Percentiles rank a stretch among this genome's conserved stretches.
Conservation (phyloP, 2,888 invertebrate genomes). For the Drosophila nr. perissopoda region DNA sequence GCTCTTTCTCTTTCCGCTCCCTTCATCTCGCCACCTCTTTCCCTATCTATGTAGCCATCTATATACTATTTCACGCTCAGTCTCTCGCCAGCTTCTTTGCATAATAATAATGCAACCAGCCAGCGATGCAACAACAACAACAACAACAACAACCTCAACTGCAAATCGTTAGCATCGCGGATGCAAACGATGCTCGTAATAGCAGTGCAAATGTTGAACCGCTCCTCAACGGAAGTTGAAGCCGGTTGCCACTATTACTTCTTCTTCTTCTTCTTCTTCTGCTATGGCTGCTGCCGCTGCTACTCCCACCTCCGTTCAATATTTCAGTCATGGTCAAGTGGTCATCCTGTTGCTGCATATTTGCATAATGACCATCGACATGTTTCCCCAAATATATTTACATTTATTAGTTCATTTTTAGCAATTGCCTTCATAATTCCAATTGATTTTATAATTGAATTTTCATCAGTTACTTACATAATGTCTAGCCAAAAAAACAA, state of each 20-base stretch:
- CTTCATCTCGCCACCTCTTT: conserved; percentile 5
- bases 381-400: conserved; percentile 20
- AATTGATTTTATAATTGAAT: conserved; percentile 44
- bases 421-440: conserved; percentile 5
- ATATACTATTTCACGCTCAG: conserved; percentile 54
- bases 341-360: conserved; percentile 45
- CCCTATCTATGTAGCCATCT: conserved; percentile 20
- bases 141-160: conserved; percentile 6
- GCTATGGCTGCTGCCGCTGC: conserved; percentile 6
- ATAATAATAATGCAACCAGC: conserved; percentile 72
- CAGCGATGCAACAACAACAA: conserved; percentile 28
- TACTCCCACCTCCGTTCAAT: conserved; percentile 45
- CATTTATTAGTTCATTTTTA: not conserved
- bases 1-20: not conserved
- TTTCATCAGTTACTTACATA: conserved; percentile 30
- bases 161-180: conserved; percentile 39
- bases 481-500: conserved; percentile 12
- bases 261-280: not conserved
- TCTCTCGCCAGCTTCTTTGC: conserved; percentile 67
- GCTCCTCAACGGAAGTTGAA: conserved; percentile 55
- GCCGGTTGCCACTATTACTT: conserved; percentile 39
- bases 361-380: conserved; percentile 22
- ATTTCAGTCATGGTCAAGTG: conserved; percentile 79
- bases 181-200: conserved; percentile 60
- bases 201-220: conserved; percentile 49